Conservation (phyloP, 92 coral and sea anemone genomes). For the Bergia sp. region DNA sequence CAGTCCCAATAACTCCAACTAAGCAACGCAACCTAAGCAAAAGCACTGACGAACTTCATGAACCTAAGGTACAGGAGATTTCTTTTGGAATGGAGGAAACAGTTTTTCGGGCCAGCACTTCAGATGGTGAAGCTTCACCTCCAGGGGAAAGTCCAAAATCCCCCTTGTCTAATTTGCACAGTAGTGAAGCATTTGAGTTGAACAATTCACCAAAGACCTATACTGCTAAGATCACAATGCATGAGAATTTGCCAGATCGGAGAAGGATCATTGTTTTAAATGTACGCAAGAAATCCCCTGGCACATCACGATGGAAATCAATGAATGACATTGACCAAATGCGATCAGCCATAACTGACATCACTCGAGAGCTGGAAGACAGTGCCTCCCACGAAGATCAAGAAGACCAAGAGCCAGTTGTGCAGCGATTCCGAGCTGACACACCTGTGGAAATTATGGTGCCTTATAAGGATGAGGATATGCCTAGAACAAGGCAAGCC, state of each 20-base stretch:
- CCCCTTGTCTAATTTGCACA: not conserved
- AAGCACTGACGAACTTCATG: conserved; percentile 41
- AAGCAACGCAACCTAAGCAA: conserved; percentile 2
- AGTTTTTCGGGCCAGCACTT: conserved; percentile 32
- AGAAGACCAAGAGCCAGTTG: not conserved
- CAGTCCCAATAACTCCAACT: not conserved
- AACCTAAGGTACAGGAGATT: conserved; percentile 40
- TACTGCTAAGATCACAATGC: conserved; percentile 75
- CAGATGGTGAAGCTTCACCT: conserved; percentile 14
- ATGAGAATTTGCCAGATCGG: conserved; percentile 67
- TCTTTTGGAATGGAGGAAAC: conserved; percentile 41
- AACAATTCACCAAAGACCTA: conserved; percentile 48
- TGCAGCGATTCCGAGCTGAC: conserved; percentile 18
- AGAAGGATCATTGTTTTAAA: conserved; percentile 74
- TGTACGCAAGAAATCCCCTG: conserved; percentile 73
- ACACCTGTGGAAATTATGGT: conserved; percentile 45
- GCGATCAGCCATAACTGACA: conserved; percentile 41
- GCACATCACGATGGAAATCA: conserved; percentile 79
- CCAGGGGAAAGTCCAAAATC: not conserved
- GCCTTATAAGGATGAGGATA: conserved; percentile 20
- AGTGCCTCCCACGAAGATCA: not conserved
- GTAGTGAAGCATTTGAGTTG: conserved; percentile 47
- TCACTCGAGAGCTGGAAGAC: conserved; percentile 40
- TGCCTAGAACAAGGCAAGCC: not conserved
- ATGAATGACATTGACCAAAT: conserved; percentile 75